Evolutionary conservation across 2,113 vertebrate species (phyloP), one percentile per base, ranked within the genome.

Genomic region (Eublepharis macularius): DNA sequence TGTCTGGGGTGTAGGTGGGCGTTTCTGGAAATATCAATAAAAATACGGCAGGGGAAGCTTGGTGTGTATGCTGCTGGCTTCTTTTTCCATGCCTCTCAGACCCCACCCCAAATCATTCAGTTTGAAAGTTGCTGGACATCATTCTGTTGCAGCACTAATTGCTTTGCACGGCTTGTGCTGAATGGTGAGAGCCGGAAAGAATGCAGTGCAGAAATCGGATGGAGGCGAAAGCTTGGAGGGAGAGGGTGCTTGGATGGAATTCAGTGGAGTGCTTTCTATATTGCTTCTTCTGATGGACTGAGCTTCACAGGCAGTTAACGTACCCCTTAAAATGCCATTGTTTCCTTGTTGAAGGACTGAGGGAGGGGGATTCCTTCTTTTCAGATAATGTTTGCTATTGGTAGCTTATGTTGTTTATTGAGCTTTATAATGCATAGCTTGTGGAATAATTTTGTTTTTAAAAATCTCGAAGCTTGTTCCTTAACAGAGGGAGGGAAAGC

Each of bases 111-210:
- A 14, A 63, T 39, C 65, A 24, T 79, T 80, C 43, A 9, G 34
- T 91, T 69, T 89, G 91, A 77, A 83, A 88, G 81, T 94, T 65
- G 16, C 1, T 91, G 93, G 87, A 84, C 87, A 94, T 91, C 84
- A 65, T 85, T 94, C 88, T 91, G 60, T 89, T 90, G 84, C 79
- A 69, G 88, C 78, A 80, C 3, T 78, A 91, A 90, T 95, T 92
- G 79, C 88, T 94, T 94, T 83, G 93, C 93, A 92, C 51, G 85
- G 90, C 92, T 95, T 82, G 88, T 86, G 89, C 94, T 93, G 90
- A 93, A 86, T 70, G 85, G 87, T 92, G 91, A 90, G 90, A 75
- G 85, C 79, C 89, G 86, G 86, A 84, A 76, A 86, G 84, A 87
- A 93, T 93, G 88, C 90, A n/a, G 87, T 84, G 54, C 1, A 0